Conservation (phyloP, 2,797 vertebrate genomes). For the Capromys pilorides region DNA sequence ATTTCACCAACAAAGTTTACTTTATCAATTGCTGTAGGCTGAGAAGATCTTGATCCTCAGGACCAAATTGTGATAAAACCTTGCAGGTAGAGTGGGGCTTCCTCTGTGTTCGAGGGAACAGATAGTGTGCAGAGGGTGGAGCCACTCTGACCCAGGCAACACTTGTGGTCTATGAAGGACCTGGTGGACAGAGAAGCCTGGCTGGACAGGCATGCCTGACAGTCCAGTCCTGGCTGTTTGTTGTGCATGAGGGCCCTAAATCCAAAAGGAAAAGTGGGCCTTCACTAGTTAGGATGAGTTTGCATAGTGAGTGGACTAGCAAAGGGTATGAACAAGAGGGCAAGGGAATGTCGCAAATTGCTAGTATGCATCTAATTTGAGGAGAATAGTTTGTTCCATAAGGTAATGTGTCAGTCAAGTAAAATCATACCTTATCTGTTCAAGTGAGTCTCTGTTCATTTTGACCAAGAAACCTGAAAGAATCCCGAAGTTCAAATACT, state of each 20-base stretch:
- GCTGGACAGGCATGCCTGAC: rapidly evolving
- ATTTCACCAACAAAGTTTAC: rapidly evolving
- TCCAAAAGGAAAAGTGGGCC: rapidly evolving
- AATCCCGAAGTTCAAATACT: rapidly evolving
- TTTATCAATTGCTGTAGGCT: rapidly evolving
- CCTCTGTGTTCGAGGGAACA: rapidly evolving
- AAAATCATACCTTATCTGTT: neutral
- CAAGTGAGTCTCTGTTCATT: rapidly evolving
- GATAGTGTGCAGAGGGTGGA: rapidly evolving
- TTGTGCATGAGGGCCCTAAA: rapidly evolving
- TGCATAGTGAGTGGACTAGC: neutral
- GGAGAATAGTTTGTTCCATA: neutral
- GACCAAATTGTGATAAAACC: rapidly evolving
- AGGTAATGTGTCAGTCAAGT: neutral
- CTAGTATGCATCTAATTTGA: rapidly evolving
- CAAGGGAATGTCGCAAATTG: rapidly evolving
- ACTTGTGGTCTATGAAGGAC: neutral
- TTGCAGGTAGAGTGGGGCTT: rapidly evolving
- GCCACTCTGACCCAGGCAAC: neutral
- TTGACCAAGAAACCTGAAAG: neutral
- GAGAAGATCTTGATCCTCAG: neutral
- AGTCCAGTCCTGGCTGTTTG: neutral
- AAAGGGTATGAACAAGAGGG: rapidly evolving
- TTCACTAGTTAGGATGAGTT: rapidly evolving
- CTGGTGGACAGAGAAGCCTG: neutral